Conservation (phyloP, 2,888 invertebrate species). For the Nesidiocoris tenuis region DNA sequence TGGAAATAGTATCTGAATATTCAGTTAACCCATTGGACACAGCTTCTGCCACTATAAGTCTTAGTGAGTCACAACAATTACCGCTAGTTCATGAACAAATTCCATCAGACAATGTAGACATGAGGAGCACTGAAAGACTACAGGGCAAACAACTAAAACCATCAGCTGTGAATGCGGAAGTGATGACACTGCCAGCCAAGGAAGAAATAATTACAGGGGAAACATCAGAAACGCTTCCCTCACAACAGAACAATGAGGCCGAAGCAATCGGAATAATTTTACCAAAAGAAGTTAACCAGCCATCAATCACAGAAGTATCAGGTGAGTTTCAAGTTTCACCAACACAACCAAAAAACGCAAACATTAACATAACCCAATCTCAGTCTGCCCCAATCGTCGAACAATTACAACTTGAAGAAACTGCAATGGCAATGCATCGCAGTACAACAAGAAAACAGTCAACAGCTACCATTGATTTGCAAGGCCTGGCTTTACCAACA, state of each 20-base stretch:
- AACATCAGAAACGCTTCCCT: background rate
- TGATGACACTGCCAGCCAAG: background rate
- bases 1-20: conserved; percentile 11
- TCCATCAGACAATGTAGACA: conserved; percentile 1
- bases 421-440: background rate
- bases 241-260: background rate
- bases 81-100: conserved; percentile 3
- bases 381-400: no score
- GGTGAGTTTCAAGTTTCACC: conserved; percentile 24
- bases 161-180: background rate
- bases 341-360: conserved; percentile 1
- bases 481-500: conserved; percentile 4
- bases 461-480: conserved; percentile 9
- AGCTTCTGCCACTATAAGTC: background rate
- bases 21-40: background rate
- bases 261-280: background rate
- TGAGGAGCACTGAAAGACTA: background rate
- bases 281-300: background rate
- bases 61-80: background rate
- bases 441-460: background rate
- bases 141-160: background rate
- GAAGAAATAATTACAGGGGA: background rate
- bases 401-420: conserved; percentile 16
- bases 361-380: conserved; percentile 8
- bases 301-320: conserved; percentile 19